Evolutionary conservation across 2,113 vertebrate species (phyloP).

Genomic region (Onychostruthus taczanowskii): DNA sequence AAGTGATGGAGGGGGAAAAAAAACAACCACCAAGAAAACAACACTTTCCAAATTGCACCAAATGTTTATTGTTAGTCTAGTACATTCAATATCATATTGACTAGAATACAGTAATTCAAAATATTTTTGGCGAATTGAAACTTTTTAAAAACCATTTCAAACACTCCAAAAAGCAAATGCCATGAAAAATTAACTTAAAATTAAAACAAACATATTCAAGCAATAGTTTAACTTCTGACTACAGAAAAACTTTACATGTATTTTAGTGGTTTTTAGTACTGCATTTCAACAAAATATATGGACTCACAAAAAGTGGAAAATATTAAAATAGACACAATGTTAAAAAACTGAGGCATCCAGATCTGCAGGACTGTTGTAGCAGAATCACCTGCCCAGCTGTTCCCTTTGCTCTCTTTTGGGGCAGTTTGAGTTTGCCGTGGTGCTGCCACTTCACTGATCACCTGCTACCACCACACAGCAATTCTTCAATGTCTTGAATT

Average conservation of each 20-base stretch:
- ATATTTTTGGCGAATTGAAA: constrained; percentile 51
- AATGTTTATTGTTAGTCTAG: constrained; percentile 69
- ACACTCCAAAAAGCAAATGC: constrained; percentile 41
- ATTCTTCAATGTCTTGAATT: not conserved
- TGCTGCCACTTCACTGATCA: not conserved
- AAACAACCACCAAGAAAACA: not conserved
- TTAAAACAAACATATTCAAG: constrained; percentile 50
- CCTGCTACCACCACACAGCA: not conserved
- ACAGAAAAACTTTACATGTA: constrained; percentile 45
- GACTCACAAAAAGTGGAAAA: constrained; percentile 62
- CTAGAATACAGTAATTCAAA: constrained; percentile 55
- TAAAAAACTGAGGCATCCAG: constrained; percentile 64
- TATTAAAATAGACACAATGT: constrained; percentile 66
- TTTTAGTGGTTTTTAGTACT: constrained; percentile 74
- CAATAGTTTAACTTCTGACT: constrained; percentile 59
- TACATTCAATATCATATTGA: constrained; percentile 56
- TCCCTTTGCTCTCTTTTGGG: not conserved
- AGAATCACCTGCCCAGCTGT: not conserved
- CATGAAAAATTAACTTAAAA: constrained; percentile 51
- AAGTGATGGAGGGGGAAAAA: accelerated
- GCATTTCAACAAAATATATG: constrained; percentile 53
- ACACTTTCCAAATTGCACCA: constrained; percentile 63
- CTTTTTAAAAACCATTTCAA: constrained; percentile 48
- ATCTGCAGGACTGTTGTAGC: constrained; percentile 4
- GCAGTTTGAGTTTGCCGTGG: not conserved